Evolutionary conservation across 2,113 vertebrate species (phyloP).

Genomic region (Setophaga kirtlandii): DNA sequence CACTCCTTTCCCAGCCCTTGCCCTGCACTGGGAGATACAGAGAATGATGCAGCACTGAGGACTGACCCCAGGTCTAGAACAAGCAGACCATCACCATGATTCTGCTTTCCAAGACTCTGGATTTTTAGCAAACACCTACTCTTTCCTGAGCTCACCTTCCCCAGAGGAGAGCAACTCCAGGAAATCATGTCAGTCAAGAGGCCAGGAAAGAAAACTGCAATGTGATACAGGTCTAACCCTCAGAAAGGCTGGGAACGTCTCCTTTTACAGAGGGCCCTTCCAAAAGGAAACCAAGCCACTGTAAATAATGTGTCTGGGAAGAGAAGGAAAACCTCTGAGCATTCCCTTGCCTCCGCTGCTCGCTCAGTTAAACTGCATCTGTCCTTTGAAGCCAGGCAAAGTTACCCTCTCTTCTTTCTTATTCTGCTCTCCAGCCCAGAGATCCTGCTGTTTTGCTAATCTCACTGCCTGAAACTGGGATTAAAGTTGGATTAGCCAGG

Average conservation of each 20-base stretch:
- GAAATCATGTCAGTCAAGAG: background rate
- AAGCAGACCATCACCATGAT: background rate
- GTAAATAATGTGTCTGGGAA: conserved; percentile 52
- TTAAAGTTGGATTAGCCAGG: background rate
- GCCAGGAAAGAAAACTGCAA: conserved; percentile 47
- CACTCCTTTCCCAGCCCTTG: conserved; percentile 38
- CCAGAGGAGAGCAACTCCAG: background rate
- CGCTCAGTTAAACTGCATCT: background rate
- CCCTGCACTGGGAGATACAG: background rate
- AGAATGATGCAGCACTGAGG: background rate
- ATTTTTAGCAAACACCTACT: conserved; percentile 42
- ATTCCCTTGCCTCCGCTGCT: background rate
- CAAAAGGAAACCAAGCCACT: conserved; percentile 34
- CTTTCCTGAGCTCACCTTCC: conserved; percentile 41
- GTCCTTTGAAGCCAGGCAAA: background rate
- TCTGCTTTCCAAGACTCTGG: conserved; percentile 19
- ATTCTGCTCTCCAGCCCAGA: background rate
- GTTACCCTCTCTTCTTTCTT: background rate
- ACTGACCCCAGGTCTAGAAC: background rate
- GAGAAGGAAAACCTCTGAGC: conserved; percentile 20
- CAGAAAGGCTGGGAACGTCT: background rate
- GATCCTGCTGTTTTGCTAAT: background rate
- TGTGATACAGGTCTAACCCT: background rate
- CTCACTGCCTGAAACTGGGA: background rate
- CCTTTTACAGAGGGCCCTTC: conserved; percentile 11